Evolutionary conservation across 1,140 invertebrate species (phyloP).

Genomic region (Drosophila ficusphila): DNA sequence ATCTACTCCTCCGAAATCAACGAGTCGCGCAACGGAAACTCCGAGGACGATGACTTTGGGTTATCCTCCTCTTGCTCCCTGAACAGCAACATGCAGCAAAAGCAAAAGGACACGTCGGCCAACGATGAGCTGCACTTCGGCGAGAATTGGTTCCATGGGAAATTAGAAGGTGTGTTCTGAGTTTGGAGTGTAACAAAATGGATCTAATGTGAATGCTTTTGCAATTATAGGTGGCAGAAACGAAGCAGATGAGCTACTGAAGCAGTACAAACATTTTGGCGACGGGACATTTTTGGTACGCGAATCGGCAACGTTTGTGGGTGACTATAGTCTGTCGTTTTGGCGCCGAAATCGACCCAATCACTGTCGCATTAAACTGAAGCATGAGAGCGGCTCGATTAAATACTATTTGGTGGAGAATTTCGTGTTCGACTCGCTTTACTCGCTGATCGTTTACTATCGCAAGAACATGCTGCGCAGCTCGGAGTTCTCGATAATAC

Average conservation of each 20-base stretch:
- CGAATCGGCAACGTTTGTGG: constrained; percentile 97
- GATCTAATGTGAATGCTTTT: too few species aligned
- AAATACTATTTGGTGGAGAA: constrained; percentile 97
- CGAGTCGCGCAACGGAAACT: constrained; percentile 85
- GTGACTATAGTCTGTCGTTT: constrained; percentile 97
- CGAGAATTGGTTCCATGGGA: constrained; percentile 98
- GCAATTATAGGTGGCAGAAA: constrained; percentile 88
- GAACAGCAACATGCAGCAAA: constrained; percentile 69
- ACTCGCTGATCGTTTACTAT: constrained; percentile 96
- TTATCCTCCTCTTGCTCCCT: constrained; percentile 44
- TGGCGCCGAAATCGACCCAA: constrained; percentile 95
- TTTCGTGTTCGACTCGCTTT: constrained; percentile 95
- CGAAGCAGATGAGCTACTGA: constrained; percentile 89
- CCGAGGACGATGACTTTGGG: constrained; percentile 86
- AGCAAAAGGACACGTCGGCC: constrained; percentile 75
- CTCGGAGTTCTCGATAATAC: constrained; percentile 94
- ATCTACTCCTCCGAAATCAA: constrained; percentile 89
- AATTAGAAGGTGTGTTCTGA: constrained; percentile 86
- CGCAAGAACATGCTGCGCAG: constrained; percentile 93
- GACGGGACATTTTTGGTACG: constrained; percentile 98
- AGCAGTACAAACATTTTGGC: constrained; percentile 92
- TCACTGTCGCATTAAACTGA: constrained; percentile 95
- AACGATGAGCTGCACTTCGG: constrained; percentile 96
- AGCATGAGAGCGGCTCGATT: constrained; percentile 94
- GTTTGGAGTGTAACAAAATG: too few species aligned